Evolutionary conservation across 2,888 invertebrate species (phyloP).

Genomic region (Altica lythri): DNA sequence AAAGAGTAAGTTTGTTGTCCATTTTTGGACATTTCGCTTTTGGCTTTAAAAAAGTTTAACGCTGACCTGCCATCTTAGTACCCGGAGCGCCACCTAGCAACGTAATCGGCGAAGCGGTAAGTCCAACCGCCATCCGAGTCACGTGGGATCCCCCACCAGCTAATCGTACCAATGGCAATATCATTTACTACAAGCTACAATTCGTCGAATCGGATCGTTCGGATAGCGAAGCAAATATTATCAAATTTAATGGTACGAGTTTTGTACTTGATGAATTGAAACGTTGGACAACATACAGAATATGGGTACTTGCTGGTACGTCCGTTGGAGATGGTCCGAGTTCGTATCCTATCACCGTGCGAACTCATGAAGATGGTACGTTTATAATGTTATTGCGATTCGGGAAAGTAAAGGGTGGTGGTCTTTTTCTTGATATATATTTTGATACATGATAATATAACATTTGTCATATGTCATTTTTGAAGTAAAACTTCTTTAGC

Average conservation of each 20-base stretch:
- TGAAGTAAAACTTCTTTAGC: too few species aligned
- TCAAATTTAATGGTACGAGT: conserved; percentile 78
- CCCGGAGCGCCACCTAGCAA: conserved; percentile 96
- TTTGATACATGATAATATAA: too few species aligned
- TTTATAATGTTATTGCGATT: conserved; percentile 52
- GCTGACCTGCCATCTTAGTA: conserved; percentile 65
- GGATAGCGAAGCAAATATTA: conserved; percentile 82
- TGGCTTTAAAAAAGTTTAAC: conserved; percentile 20
- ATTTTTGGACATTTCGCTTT: conserved; percentile 10
- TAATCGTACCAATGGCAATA: conserved; percentile 88
- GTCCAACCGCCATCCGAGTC: conserved; percentile 87
- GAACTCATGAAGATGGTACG: conserved; percentile 99
- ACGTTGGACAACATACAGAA: conserved; percentile 94
- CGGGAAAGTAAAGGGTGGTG: too few species aligned
- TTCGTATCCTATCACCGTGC: conserved; percentile 88
- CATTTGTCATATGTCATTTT: too few species aligned
- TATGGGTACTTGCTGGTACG: conserved; percentile 96
- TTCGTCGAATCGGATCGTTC: conserved; percentile 84
- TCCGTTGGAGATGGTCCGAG: conserved; percentile 94
- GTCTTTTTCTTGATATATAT: too few species aligned
- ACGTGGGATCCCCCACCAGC: conserved; percentile 92
- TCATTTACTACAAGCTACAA: conserved; percentile 93
- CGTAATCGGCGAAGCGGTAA: conserved; percentile 85
- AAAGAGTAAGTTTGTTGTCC: conserved; percentile 35
- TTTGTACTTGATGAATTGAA: conserved; percentile 87